phyloP scores from a whole-genome alignment of 2,113 vertebrate species.

The Myiagra hebetior region DNA sequence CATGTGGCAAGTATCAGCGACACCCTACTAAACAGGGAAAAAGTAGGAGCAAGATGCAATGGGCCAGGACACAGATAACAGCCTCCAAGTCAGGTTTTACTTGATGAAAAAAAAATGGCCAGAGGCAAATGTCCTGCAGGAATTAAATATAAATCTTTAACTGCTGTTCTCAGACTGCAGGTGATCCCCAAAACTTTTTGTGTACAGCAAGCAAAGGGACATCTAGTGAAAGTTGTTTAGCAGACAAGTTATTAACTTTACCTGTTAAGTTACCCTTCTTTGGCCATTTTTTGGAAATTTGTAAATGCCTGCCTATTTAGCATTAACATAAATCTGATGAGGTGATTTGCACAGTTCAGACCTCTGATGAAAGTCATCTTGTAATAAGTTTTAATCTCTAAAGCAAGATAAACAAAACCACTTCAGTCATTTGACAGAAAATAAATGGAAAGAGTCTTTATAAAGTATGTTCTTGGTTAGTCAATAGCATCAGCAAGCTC shows the following conservation, averaged over 20 bases:
- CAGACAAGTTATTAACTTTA: background rate
- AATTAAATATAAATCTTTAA: background rate
- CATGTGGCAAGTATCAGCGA: slow-evolving; percentile 14
- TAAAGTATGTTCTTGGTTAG: background rate
- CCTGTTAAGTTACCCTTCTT: background rate
- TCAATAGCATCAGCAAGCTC: background rate
- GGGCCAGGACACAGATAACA: background rate
- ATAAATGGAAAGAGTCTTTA: background rate
- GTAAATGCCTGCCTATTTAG: background rate
- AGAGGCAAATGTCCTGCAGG: background rate
- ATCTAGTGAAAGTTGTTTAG: background rate
- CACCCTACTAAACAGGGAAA: background rate
- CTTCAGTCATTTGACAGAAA: background rate
- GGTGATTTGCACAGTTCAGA: background rate
- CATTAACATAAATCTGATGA: background rate
- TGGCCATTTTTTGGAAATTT: background rate
- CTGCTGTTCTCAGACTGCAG: background rate
- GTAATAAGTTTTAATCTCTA: background rate
- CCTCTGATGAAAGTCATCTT: background rate
- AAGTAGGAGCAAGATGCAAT: background rate
- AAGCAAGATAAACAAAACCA: background rate
- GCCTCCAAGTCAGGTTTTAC: background rate
- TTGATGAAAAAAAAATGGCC: background rate
- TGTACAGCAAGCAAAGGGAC: background rate
- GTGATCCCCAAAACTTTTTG: background rate